Base-by-base conservation (phyloP, 1,140 invertebrate species). In the Drosophila subpulchrella region DNA sequence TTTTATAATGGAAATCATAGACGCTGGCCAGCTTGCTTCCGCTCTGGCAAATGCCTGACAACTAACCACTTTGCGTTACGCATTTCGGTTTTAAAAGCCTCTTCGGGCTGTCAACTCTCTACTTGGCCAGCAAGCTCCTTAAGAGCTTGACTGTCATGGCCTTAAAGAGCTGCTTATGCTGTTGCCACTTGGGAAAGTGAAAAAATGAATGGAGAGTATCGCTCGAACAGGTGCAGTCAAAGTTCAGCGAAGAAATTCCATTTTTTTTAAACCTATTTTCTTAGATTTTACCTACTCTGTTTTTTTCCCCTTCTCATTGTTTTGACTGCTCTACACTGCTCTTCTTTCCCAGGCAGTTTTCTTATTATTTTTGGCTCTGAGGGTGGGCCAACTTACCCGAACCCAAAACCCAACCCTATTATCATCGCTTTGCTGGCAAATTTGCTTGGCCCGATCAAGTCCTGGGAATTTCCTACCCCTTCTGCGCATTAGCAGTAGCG, bases 391-490 rank as follows among this genome's bases (percentile, higher is more conserved):
- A 48, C 50, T 55, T 50, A 58, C 50, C 71, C 39, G 62, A 75
- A 54, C 30, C 30, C 30, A 30, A 30, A 32, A 7, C 60, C 42
- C 20, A 24, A 41, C 44, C 68, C 53, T 36, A 71, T 58, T 57
- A 72, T 71, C 67, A 72, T 58, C 66, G 66, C 67, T 84, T 84
- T 84, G 81, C 81, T 84, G 65, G 81, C 66, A 80, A 84, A 84
- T 84, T 84, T 84, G 81, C 72, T 80, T 80, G 67, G 42, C 38
- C 61, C 24, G 65, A 83, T 83, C 80, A 83, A 75, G 70, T 83
- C 56, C 60, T 63, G 72, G 70, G 74, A 44, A 30, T 65, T 48
- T 54, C 48, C 53, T 8, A 10, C 30, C 32, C 30, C 32, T 17
- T 50, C 46, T 62, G 44, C 55, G 68, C 30, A 41, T 54, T 75